A percentile compares a stretch with the other conserved stretches of the same genome.
Conservation (phyloP, 2,113 vertebrate genomes). For the Aix galericulata region DNA sequence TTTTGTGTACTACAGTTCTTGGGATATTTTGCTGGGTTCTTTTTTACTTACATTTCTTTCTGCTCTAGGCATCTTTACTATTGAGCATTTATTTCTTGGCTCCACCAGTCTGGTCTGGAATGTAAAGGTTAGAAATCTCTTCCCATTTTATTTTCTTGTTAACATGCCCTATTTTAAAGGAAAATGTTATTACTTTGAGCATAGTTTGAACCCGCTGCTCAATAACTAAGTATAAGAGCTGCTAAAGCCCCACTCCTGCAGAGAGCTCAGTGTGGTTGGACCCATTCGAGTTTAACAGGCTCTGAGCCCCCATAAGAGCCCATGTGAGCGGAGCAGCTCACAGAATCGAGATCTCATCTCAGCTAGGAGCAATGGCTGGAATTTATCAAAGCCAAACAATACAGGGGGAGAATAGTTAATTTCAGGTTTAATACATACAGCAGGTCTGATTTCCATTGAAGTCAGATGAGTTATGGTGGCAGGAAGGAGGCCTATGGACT, state of each 20-base stretch:
- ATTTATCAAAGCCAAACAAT: conserved; percentile 46
- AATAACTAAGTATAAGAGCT: not conserved
- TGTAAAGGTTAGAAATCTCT: conserved; percentile 7
- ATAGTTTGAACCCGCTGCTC: not conserved
- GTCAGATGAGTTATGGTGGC: not conserved
- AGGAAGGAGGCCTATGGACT: conserved; percentile 13
- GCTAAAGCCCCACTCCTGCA: not conserved
- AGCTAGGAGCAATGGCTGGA: not conserved
- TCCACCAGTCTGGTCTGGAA: not conserved
- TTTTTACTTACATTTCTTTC: not conserved
- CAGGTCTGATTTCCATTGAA: conserved; percentile 57
- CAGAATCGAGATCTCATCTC: not conserved
- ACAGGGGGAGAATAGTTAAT: conserved; percentile 6
- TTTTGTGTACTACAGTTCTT: not conserved
- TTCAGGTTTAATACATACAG: conserved; percentile 48
- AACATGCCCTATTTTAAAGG: not conserved
- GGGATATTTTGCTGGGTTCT: not conserved
- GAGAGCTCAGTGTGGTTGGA: not conserved
- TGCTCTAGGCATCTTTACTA: not conserved
- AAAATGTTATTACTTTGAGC: not conserved
- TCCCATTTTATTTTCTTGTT: conserved; percentile 18
- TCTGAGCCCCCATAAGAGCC: not conserved
- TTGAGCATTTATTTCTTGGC: conserved; percentile 11
- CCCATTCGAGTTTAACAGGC: not conserved
- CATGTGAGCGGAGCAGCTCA: not conserved